A percentile compares a stretch with the other conserved stretches of the same genome.
Conservation (phyloP, 2,888 invertebrate species). For the Erynnis tages region DNA sequence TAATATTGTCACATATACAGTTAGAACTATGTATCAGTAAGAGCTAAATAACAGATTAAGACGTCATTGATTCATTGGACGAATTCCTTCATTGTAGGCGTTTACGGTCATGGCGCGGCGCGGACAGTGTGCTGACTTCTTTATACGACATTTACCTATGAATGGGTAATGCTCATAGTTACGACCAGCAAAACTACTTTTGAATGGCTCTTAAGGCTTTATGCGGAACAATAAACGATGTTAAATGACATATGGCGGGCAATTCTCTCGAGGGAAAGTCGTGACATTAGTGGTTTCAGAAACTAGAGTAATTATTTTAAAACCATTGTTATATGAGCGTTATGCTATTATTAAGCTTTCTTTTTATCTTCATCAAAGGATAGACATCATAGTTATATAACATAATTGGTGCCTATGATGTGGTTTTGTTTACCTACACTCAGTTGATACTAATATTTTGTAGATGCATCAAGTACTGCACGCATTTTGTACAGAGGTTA, state of each 20-base stretch:
- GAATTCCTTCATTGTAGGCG: neutral
- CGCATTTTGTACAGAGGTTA: too few species aligned
- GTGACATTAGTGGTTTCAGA: slow-evolving; percentile 23
- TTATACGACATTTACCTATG: slow-evolving; percentile 24
- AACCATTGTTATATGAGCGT: neutral
- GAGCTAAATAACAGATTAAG: too few species aligned
- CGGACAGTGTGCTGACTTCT: slow-evolving; percentile 11
- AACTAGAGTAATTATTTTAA: slow-evolving; percentile 22
- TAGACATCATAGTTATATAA: neutral
- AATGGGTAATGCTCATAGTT: slow-evolving; percentile 23
- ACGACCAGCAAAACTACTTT: slow-evolving; percentile 22
- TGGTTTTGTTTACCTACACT: too few species aligned
- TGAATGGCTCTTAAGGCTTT: slow-evolving; percentile 24
- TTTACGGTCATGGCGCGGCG: neutral
- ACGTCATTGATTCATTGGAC: neutral
- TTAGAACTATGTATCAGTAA: too few species aligned
- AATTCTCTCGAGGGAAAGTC: slow-evolving; percentile 18
- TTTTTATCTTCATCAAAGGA: neutral
- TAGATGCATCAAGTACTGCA: too few species aligned
- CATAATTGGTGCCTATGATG: neutral
- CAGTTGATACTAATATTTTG: too few species aligned
- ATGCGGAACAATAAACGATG: slow-evolving; percentile 25
- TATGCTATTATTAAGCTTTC: neutral
- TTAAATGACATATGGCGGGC: slow-evolving; percentile 22
- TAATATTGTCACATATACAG: too few species aligned